phyloP scores from a whole-genome alignment of 2,797 vertebrate genomes.

The Enteromius fasciolatus region DNA sequence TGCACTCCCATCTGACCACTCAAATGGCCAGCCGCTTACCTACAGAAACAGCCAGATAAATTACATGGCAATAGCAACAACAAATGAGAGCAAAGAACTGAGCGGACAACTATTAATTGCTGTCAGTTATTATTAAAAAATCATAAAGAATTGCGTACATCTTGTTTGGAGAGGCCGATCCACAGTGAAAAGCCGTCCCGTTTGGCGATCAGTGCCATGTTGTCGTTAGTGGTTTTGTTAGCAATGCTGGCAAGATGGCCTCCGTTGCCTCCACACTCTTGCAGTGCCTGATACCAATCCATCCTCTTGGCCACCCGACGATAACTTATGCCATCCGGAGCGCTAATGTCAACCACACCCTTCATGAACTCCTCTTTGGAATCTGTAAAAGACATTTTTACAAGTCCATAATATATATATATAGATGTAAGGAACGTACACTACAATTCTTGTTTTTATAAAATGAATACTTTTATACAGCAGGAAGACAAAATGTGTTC shows the following conservation, averaged over 20 bases:
- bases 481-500: not conserved
- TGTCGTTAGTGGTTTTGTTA: conserved; percentile 72
- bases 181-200: conserved; percentile 90
- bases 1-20: conserved; percentile 91
- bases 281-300: conserved; percentile 87
- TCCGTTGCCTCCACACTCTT: conserved; percentile 76
- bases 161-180: conserved; percentile 90
- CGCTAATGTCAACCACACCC: conserved; percentile 69
- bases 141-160: conserved; percentile 76
- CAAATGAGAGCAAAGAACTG: not conserved
- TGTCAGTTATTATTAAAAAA: too few relatives aligned
- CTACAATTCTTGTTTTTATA: not conserved
- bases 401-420: not conserved
- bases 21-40: conserved; percentile 77
- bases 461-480: not conserved
- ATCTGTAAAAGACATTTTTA: conserved; percentile 60
- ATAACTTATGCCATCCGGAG: conserved; percentile 78
- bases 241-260: conserved; percentile 89
- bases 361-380: conserved; percentile 73
- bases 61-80: not conserved
- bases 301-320: conserved; percentile 79
- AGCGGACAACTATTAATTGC: too few relatives aligned
- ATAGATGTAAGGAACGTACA: not conserved
- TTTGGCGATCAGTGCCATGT: conserved; percentile 80
- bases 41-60: conserved; percentile 57